A percentile compares a stretch with the other conserved stretches of the same genome.
Evolutionary conservation across 1,140 invertebrate species (phyloP).

Genomic region (Trypoxylus dichotomus): DNA sequence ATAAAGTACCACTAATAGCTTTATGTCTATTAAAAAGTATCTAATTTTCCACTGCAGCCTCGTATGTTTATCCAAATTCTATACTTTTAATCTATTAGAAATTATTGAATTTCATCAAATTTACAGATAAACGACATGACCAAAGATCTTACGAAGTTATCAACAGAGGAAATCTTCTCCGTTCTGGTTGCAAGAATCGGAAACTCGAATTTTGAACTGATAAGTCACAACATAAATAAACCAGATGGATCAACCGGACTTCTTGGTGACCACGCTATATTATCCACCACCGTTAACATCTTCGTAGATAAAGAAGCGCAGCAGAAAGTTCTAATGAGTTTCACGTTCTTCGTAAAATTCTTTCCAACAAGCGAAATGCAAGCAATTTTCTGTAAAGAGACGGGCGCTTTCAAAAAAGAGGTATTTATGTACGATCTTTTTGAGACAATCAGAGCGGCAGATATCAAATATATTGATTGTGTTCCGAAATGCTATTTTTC

Average conservation of each 20-base stretch:
- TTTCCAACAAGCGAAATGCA: conserved; percentile 30
- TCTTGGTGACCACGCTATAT: conserved; percentile 35
- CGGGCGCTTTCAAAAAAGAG: conserved; percentile 40
- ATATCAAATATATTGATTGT: conserved; percentile 43
- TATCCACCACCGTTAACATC: conserved; percentile 28
- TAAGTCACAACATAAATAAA: conserved; percentile 6
- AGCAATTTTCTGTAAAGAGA: conserved; percentile 35
- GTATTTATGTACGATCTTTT: conserved; percentile 38
- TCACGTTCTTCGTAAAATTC: conserved; percentile 37
- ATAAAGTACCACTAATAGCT: no score
- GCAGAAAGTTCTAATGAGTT: not conserved
- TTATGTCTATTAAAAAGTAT: no score
- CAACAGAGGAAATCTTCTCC: conserved; percentile 10
- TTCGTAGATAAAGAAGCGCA: conserved; percentile 25
- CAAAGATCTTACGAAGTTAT: not conserved
- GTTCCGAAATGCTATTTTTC: conserved; percentile 36
- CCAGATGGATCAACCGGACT: conserved; percentile 34
- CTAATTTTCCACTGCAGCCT: no score
- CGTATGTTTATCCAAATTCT: no score
- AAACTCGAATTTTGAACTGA: conserved; percentile 22
- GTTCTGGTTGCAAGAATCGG: not conserved
- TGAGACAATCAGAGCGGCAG: conserved; percentile 28
- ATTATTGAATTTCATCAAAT: not conserved
- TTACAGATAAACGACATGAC: not conserved
- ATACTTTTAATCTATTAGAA: no score